Conservation (phyloP, 2,888 invertebrate species). For the Portevinia maculata region DNA sequence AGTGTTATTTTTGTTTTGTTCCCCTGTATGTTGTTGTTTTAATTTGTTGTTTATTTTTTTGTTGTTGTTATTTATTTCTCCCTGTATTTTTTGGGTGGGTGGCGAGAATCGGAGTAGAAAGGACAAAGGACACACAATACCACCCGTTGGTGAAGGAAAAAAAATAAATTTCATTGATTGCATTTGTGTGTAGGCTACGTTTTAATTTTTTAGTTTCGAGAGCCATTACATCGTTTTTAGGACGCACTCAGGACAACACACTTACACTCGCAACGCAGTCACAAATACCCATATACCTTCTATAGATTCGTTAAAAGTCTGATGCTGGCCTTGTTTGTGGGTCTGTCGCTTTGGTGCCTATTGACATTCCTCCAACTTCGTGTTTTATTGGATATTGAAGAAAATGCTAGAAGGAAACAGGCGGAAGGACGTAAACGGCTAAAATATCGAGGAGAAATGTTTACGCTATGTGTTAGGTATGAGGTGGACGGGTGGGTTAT, state of each 20-base stretch:
- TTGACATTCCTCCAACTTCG: constrained; percentile 65
- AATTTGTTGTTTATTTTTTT: constrained; percentile 71
- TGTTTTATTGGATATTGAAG: constrained; percentile 53
- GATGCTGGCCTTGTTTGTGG: constrained; percentile 14
- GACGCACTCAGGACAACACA: constrained; percentile 61
- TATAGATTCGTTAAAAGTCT: constrained; percentile 42
- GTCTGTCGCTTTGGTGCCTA: constrained; percentile 53
- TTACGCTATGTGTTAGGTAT: constrained; percentile 3
- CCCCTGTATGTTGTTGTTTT: constrained; percentile 60
- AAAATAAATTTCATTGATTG: constrained; percentile 54
- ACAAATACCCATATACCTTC: background rate
- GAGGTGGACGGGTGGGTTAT: background rate
- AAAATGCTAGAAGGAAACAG: constrained; percentile 13
- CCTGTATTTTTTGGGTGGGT: constrained; percentile 23
- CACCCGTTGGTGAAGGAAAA: constrained; percentile 14
- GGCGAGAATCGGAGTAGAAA: constrained; percentile 20
- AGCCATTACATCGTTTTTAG: constrained; percentile 64
- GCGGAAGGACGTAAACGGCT: constrained; percentile 27
- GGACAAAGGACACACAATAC: constrained; percentile 27
- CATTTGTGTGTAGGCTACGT: constrained; percentile 71
- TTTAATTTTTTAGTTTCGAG: constrained; percentile 51
- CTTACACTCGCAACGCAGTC: constrained; percentile 5
- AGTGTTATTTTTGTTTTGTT: constrained; percentile 44
- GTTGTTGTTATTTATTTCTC: constrained; percentile 21
- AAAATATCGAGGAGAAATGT: constrained; percentile 29